Conservation (phyloP, 1,140 invertebrate genomes). For the Drosophila lacertosa region DNA sequence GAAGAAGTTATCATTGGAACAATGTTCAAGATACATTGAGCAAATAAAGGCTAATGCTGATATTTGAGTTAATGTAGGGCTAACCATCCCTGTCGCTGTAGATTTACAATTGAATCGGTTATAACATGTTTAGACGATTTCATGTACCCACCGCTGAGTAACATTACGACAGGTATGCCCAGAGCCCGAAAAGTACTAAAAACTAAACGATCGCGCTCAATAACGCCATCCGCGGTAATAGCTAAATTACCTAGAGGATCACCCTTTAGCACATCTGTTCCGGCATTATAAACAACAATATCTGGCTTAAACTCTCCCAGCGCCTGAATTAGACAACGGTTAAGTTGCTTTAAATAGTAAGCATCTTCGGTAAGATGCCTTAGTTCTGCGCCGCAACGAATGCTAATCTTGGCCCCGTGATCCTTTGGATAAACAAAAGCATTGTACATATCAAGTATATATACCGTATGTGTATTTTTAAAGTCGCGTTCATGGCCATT, state of each 20-base stretch:
- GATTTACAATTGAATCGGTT: conserved; percentile 92
- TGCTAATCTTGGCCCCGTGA: conserved; percentile 89
- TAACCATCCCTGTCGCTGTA: conserved; percentile 84
- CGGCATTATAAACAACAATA: conserved; percentile 94
- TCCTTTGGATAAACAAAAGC: conserved; percentile 92
- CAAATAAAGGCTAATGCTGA: neutral
- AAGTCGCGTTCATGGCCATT: conserved; percentile 95
- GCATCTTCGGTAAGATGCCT: conserved; percentile 87
- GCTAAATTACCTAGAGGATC: conserved; percentile 90
- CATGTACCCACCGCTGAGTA: conserved; percentile 94
- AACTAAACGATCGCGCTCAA: conserved; percentile 92
- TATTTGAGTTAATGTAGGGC: neutral
- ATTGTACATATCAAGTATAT: conserved; percentile 95
- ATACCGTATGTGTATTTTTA: conserved; percentile 88
- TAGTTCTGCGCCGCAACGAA: conserved; percentile 90
- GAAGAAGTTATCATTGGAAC: conserved; percentile 10
- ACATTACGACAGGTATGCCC: conserved; percentile 92
- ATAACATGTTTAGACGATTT: conserved; percentile 91
- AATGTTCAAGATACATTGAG: conserved; percentile 1
- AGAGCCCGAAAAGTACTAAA: conserved; percentile 88
- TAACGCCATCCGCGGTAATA: conserved; percentile 90
- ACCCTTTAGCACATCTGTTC: conserved; percentile 92
- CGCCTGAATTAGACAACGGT: conserved; percentile 87
- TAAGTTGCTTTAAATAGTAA: conserved; percentile 89
- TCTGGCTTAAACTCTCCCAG: conserved; percentile 91